These are phyloP conservation scores for Drosophila navojoa DNA, from an alignment of 1,140 invertebrate genomes.

Conservation along the genomic window DNA sequence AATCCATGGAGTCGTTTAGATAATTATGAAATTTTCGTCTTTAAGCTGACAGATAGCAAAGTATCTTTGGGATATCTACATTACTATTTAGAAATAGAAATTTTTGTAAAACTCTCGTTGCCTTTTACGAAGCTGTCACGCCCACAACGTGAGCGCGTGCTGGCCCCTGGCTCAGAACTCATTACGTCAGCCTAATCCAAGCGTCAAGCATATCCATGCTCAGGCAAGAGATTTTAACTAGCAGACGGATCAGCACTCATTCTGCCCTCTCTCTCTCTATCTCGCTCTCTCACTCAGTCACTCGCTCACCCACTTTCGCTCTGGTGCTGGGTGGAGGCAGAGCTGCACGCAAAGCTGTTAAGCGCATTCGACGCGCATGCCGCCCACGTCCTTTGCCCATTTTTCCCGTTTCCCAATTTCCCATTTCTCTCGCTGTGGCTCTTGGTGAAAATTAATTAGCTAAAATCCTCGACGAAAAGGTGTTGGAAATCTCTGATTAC, in stretches of 20 bases:
- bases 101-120: background rate
- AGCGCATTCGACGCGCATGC: conserved; percentile 74
- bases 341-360: conserved; percentile 64
- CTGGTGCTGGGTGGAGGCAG: conserved; percentile 21
- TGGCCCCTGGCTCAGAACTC: conserved; percentile 38
- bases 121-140: conserved; percentile 26
- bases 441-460: conserved; percentile 66
- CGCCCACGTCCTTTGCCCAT: conserved; percentile 33
- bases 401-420: background rate
- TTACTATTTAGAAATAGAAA: conserved; percentile 3
- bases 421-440: background rate
- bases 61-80: conserved; percentile 7
- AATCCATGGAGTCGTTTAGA: too few relatives aligned
- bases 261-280: background rate
- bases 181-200: conserved; percentile 66
- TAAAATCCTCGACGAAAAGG: conserved; percentile 53
- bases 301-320: background rate
- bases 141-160: conserved; percentile 47
- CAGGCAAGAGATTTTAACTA: background rate
- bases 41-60: conserved; percentile 1
- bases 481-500: conserved; percentile 81
- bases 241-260: conserved; percentile 7
- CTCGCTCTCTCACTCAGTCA: background rate
- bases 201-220: conserved; percentile 61
- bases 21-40: background rate